phyloP scores from a whole-genome alignment of 2,888 invertebrate species.

The Idaea dimidiata region DNA sequence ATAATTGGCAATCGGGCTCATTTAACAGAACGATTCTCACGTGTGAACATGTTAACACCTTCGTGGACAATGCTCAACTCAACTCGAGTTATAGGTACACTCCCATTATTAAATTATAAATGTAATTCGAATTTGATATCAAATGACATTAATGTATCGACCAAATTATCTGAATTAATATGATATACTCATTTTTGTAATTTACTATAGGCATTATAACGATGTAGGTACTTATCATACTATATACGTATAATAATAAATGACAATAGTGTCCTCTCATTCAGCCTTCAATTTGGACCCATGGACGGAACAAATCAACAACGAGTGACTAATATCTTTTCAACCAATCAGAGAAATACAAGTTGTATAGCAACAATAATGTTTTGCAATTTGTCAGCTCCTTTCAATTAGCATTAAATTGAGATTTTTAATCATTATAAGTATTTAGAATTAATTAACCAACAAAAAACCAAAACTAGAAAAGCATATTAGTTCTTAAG shows the following conservation, averaged over 20 bases:
- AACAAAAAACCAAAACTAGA: no score
- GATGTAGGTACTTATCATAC: not conserved
- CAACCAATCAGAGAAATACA: not conserved
- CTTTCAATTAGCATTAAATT: not conserved
- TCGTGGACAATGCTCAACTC: constrained; percentile 27
- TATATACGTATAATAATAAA: not conserved
- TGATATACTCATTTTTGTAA: no score
- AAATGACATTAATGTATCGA: not conserved
- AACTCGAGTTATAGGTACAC: constrained; percentile 14
- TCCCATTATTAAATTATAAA: not conserved
- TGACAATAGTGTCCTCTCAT: not conserved
- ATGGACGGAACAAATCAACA: not conserved
- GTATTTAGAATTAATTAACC: no score
- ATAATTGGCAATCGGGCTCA: constrained; percentile 74
- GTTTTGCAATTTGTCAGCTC: not conserved
- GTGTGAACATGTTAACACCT: constrained; percentile 53
- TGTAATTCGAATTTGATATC: not conserved
- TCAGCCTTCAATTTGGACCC: not conserved
- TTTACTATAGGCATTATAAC: not conserved
- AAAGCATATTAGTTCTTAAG: no score
- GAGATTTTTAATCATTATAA: not conserved
- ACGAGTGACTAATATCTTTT: not conserved
- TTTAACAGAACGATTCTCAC: constrained; percentile 63
- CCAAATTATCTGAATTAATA: not conserved
- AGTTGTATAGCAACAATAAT: not conserved